Conservation (phyloP, 2,113 vertebrate genomes). For the Loxodonta africana region DNA sequence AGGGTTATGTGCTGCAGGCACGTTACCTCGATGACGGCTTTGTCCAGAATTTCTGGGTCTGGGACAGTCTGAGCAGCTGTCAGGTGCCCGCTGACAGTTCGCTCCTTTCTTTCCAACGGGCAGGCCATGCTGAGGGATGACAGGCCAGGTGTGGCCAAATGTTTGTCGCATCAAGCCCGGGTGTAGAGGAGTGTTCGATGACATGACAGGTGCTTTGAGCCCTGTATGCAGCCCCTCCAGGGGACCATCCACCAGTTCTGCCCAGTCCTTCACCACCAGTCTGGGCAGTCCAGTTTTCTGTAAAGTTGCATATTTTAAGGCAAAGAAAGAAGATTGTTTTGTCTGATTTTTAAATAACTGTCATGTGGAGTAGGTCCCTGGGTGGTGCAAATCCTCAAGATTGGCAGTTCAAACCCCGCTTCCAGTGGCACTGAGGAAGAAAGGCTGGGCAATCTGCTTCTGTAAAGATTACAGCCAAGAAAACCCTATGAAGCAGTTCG, state of each 20-base stretch:
- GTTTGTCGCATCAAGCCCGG: conserved; percentile 73
- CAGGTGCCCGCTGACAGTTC: neutral
- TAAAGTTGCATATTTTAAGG: neutral
- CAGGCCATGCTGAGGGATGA: neutral
- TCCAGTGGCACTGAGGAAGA: neutral
- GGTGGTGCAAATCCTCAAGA: neutral
- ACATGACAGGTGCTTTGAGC: accelerated
- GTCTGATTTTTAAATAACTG: neutral
- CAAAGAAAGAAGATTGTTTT: neutral
- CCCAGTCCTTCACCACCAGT: neutral
- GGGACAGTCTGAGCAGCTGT: neutral
- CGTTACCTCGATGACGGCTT: neutral
- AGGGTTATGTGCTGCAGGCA: neutral
- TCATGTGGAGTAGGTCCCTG: neutral
- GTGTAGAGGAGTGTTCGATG: neutral
- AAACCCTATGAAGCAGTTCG: neutral
- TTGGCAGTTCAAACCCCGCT: neutral
- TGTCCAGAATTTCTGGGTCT: neutral
- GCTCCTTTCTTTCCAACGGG: accelerated
- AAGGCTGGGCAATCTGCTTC: neutral
- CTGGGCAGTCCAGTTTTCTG: accelerated
- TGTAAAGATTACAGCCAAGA: neutral
- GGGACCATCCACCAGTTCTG: neutral
- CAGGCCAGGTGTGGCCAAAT: conserved; percentile 47
- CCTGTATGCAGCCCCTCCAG: neutral